Percentiles rank a stretch among this genome's conserved stretches.
These are phyloP conservation scores for Epizoanthus fatuus DNA, from an alignment of 92 coral and sea anemone species.

Conservation along the genomic window DNA sequence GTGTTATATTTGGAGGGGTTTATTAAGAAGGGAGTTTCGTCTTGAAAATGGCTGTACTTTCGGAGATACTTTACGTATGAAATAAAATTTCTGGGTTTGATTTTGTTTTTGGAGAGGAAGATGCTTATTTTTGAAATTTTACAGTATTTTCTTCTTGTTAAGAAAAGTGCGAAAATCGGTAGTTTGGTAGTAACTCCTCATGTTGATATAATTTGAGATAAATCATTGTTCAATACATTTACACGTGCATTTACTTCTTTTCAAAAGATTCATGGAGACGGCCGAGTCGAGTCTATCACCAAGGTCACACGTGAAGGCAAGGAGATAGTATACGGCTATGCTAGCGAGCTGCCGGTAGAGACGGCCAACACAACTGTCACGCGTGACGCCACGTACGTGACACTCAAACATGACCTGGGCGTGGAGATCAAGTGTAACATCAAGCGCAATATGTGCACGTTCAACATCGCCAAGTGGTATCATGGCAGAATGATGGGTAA, in stretches of 20 bases:
- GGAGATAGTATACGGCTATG: slow-evolving; percentile 71
- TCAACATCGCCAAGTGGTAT: slow-evolving; percentile 95
- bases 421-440: slow-evolving; percentile 92
- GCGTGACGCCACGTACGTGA: slow-evolving; percentile 87
- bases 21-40: too few species aligned
- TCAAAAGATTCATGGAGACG: slow-evolving; percentile 73
- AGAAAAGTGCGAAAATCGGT: too few species aligned
- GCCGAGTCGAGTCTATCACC: slow-evolving; percentile 89
- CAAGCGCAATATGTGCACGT: slow-evolving; percentile 90
- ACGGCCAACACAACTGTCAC: slow-evolving; percentile 80
- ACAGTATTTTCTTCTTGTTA: too few species aligned
- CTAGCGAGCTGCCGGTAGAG: slow-evolving; percentile 92
- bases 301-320: slow-evolving; percentile 79
- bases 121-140: too few species aligned
- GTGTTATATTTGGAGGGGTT: too few species aligned
- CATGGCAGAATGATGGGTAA: slow-evolving; percentile 98
- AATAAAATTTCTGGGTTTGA: too few species aligned
- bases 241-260: not conserved
- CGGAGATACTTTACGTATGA: too few species aligned
- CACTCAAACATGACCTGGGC: slow-evolving; percentile 83
- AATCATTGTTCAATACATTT: too few species aligned
- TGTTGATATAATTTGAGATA: too few species aligned
- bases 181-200: too few species aligned
- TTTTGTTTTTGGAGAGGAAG: too few species aligned
- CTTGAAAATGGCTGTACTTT: too few species aligned